Evolutionary conservation across 2,797 vertebrate genomes (phyloP).

Genomic region (Erethizon dorsatum): DNA sequence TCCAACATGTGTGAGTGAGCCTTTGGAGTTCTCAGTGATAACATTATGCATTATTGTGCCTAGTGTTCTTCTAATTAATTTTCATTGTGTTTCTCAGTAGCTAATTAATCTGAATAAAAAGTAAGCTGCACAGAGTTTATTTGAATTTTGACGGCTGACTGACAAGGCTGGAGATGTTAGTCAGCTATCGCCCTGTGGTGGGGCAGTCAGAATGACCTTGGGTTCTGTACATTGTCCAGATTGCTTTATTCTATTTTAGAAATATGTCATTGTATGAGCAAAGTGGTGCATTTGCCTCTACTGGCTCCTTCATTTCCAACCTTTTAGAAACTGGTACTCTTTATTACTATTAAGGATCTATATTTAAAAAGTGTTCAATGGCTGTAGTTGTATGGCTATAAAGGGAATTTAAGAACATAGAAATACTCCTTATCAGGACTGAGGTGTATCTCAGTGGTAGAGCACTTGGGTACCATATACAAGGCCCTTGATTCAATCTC

Average conservation of each 20-base stretch:
- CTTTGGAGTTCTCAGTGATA: conserved; percentile 65
- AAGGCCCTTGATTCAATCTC: background rate
- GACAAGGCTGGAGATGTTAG: background rate
- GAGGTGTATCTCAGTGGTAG: background rate
- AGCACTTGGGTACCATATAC: background rate
- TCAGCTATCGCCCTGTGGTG: background rate
- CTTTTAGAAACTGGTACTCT: conserved; percentile 30
- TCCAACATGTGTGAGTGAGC: conserved; percentile 14
- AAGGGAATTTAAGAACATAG: background rate
- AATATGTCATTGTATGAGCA: background rate
- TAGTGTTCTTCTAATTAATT: conserved; percentile 86
- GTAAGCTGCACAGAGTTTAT: conserved; percentile 75
- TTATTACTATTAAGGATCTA: background rate
- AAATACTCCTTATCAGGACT: background rate
- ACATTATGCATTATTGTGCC: conserved; percentile 63
- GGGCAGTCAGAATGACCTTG: background rate
- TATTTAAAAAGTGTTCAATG: conserved; percentile 21
- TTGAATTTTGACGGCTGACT: background rate
- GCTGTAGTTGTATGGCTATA: background rate
- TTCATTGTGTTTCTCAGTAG: conserved; percentile 77
- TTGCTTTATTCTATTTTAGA: background rate
- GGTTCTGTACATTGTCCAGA: background rate
- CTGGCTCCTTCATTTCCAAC: background rate
- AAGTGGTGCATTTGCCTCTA: background rate
- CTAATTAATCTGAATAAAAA: conserved; percentile 88